Conservation (phyloP, 2,113 vertebrate species). For the Eolophus roseicapilla region DNA sequence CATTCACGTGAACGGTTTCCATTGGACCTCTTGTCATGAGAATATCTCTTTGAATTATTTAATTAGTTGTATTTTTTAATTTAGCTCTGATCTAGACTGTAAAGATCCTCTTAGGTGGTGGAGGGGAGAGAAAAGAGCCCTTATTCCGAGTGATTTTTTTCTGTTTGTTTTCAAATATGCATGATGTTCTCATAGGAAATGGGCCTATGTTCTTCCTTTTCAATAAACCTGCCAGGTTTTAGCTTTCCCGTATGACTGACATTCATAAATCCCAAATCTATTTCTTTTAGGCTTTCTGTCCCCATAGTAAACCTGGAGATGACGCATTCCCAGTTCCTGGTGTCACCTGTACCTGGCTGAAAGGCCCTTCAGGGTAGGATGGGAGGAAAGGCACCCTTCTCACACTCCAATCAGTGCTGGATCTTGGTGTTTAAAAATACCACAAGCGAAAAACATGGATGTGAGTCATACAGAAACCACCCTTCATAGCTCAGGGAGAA, state of each 20-base stretch:
- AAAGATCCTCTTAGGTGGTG: not conserved
- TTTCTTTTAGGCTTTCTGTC: not conserved
- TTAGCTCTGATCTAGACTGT: not conserved
- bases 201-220: not conserved
- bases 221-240: not conserved
- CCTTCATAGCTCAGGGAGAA: constrained; percentile 25
- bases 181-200: not conserved
- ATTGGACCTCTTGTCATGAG: not conserved
- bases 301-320: not conserved
- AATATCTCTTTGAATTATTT: not conserved
- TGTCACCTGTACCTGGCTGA: not conserved
- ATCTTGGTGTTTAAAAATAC: constrained; percentile 64
- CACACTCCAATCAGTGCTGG: constrained; percentile 27
- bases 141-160: not conserved
- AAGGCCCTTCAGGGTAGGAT: not conserved
- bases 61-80: not conserved
- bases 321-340: not conserved
- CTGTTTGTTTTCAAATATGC: not conserved
- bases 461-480: constrained; percentile 64
- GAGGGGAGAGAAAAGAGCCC: not conserved
- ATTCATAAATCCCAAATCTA: not conserved
- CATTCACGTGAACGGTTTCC: not conserved
- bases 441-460: constrained; percentile 64
- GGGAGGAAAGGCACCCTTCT: not conserved
- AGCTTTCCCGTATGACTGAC: not conserved